Evolutionary conservation across 37 sponge, comb jelly and placozoan species (phyloP).

Genomic region (Ianthella basta): DNA sequence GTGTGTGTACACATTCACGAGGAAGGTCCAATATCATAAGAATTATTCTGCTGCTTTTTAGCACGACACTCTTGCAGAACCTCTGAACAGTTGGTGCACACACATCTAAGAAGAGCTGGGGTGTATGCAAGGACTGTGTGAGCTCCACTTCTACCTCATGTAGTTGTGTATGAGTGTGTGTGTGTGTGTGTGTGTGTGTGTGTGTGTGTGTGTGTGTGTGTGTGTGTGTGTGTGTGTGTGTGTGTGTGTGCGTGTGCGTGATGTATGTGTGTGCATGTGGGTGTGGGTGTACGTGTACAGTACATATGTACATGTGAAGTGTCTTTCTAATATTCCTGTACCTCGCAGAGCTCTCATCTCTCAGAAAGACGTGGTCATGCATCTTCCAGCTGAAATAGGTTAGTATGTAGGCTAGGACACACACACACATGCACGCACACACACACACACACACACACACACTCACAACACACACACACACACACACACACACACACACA

Average conservation of each 20-base stretch:
- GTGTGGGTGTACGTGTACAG: not conserved
- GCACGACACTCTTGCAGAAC: too few species aligned
- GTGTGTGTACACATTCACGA: not conserved
- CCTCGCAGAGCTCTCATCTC: too few species aligned
- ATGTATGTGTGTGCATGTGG: slow-evolving; percentile 18
- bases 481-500: slow-evolving; percentile 21
- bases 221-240: too few species aligned
- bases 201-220: too few species aligned
- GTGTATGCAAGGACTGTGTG: slow-evolving; percentile 9
- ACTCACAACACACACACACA: slow-evolving; percentile 15
- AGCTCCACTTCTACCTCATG: not conserved
- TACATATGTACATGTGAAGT: not conserved
- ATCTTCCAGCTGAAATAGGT: not conserved
- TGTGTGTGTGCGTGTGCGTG: too few species aligned
- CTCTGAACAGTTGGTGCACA: too few species aligned
- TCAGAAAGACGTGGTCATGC: not conserved
- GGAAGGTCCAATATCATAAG: too few species aligned
- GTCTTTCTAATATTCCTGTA: not conserved
- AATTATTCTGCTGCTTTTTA: too few species aligned
- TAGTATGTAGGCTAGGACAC: not conserved
- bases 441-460: slow-evolving; percentile 44
- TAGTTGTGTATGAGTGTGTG: too few species aligned
- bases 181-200: too few species aligned
- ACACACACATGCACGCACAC: slow-evolving; percentile 16
- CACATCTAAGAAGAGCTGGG: too few species aligned